phyloP scores from a whole-genome alignment of 1,140 invertebrate species.

The Wasmannia auropunctata region DNA sequence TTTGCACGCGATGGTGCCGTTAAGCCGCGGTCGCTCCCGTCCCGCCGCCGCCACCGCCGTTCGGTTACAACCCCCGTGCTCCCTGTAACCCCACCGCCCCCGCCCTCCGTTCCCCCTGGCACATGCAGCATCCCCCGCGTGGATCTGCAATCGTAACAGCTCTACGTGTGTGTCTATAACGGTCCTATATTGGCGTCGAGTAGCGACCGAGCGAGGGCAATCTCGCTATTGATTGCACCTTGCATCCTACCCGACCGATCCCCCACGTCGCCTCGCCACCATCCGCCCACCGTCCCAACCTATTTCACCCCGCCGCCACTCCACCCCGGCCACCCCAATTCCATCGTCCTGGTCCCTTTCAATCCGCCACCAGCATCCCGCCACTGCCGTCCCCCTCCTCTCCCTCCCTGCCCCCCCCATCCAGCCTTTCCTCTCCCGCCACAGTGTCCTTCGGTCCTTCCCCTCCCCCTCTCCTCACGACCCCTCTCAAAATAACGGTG shows the following conservation, averaged over 20 bases:
- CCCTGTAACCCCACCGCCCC: background rate
- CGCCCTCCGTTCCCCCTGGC: background rate
- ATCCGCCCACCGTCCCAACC: slow-evolving; percentile 57
- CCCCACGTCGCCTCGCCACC: slow-evolving; percentile 50
- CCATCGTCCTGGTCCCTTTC: slow-evolving; percentile 49
- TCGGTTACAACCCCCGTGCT: background rate
- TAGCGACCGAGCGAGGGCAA: slow-evolving; percentile 73
- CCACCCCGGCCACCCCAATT: slow-evolving; percentile 51
- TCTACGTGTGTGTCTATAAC: slow-evolving; percentile 66
- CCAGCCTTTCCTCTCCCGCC: slow-evolving; percentile 6
- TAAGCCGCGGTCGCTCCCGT: background rate
- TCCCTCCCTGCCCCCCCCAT: background rate
- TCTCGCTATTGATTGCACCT: slow-evolving; percentile 75
- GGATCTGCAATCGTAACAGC: slow-evolving; percentile 68
- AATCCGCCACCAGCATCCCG: slow-evolving; percentile 21
- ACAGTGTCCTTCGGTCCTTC: slow-evolving; percentile 23
- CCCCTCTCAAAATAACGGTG: slow-evolving; percentile 60
- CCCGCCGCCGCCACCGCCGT: background rate
- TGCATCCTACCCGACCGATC: slow-evolving; percentile 65
- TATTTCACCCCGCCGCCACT: slow-evolving; percentile 24
- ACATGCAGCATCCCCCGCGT: background rate
- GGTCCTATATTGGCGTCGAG: slow-evolving; percentile 69
- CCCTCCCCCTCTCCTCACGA: slow-evolving; percentile 19
- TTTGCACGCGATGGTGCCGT: slow-evolving; percentile 14
- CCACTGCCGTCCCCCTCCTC: slow-evolving; percentile 4